Conservation (phyloP, 2,888 invertebrate species). For the Hypsopygia costalis region DNA sequence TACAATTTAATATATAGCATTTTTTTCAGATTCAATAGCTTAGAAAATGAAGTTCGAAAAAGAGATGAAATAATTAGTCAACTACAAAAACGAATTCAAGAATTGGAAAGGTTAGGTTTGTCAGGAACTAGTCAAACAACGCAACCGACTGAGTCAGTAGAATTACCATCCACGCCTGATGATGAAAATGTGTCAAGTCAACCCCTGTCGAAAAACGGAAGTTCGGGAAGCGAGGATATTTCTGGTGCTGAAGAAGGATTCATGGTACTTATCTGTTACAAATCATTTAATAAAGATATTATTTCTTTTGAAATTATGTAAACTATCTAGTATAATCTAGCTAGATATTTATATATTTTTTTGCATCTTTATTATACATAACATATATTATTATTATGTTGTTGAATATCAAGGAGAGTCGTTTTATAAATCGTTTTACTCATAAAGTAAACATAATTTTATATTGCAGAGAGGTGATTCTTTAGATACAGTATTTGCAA, state of each 20-base stretch:
- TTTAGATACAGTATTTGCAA: constrained; percentile 83
- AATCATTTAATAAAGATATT: too few species aligned
- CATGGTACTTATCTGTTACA: constrained; percentile 59
- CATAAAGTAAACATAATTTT: not conserved
- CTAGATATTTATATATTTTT: too few species aligned
- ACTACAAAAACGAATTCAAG: constrained; percentile 86
- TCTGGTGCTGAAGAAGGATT: constrained; percentile 71
- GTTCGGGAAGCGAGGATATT: constrained; percentile 70
- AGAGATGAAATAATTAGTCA: constrained; percentile 90
- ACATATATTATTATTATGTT: too few species aligned
- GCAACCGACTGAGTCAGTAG: constrained; percentile 24
- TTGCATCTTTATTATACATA: too few species aligned
- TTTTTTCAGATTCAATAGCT: constrained; percentile 82
- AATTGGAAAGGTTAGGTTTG: constrained; percentile 78
- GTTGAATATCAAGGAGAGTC: too few species aligned
- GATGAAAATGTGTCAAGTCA: constrained; percentile 22
- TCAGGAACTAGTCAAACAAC: constrained; percentile 23
- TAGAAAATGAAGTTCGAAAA: constrained; percentile 90
- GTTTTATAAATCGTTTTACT: too few species aligned
- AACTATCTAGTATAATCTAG: too few species aligned
- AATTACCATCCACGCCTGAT: constrained; percentile 15
- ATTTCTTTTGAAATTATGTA: too few species aligned
- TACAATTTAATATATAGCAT: not conserved
- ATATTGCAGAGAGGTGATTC: constrained; percentile 83
- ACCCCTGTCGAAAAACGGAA: constrained; percentile 46